A percentile compares a stretch with the other conserved stretches of the same genome.
Conservation (phyloP, 2,113 vertebrate species). For the Heterotilapia buettikoferi region DNA sequence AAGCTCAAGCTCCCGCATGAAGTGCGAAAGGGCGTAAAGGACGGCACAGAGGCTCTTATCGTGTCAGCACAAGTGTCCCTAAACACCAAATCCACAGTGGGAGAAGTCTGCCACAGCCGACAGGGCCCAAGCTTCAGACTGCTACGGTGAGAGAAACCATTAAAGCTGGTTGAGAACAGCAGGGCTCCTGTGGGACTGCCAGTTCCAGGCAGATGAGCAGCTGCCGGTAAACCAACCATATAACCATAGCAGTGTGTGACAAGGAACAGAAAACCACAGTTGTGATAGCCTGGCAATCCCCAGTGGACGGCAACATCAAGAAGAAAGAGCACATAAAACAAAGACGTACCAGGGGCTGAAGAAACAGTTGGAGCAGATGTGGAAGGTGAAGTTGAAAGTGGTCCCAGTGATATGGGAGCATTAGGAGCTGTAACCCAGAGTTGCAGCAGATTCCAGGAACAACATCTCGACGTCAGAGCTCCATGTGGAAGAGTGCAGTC, state of each 20-base stretch:
- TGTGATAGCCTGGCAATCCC: neutral
- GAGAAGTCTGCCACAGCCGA: neutral
- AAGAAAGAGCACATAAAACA: neutral
- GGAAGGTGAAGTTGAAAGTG: neutral
- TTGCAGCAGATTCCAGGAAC: neutral
- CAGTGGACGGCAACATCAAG: neutral
- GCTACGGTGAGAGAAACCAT: neutral
- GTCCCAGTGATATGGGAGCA: neutral
- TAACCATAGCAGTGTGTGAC: neutral
- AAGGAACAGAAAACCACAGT: neutral
- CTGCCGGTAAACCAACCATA: neutral
- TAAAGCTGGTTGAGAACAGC: neutral
- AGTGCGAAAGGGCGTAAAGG: neutral
- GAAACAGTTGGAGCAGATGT: neutral
- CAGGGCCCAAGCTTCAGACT: neutral
- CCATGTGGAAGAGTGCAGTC: neutral
- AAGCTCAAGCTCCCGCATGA: neutral
- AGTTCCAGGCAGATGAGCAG: neutral
- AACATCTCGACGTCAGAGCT: rapidly evolving
- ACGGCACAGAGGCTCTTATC: neutral
- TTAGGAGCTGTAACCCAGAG: neutral
- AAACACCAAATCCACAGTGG: neutral
- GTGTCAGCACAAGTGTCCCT: neutral
- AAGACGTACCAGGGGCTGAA: neutral
- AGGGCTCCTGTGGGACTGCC: neutral